Base-by-base conservation (phyloP, 2,113 vertebrate species). In the Corythoichthys intestinalis region DNA sequence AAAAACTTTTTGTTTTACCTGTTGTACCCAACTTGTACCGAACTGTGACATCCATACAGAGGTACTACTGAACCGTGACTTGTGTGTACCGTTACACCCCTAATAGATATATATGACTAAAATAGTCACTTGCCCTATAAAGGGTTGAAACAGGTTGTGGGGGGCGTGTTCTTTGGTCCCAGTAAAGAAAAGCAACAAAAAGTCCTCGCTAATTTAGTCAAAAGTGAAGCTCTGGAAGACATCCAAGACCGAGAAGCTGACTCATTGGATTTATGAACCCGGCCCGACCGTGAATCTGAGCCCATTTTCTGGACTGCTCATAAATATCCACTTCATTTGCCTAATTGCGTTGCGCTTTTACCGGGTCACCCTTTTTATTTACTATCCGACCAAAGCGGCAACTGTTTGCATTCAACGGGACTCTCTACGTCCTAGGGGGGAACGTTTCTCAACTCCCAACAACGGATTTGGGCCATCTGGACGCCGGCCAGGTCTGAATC, bases 191-290 rank as follows among this genome's bases (percentile, higher is more conserved):
- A 34, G 28, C 4, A 63, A 75, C 75, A 76, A 78, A 48, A 46
- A 58, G 2, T 59, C 61, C 53, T 70, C 41, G 75, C 63, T 79
- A 73, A 74, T 65, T 69, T 57, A 12, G 63, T 83, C 65, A 71
- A 62, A 73, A 72, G 71, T 66, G 63, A 52, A 39, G 74, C 53
- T 63, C 76, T 80, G 81, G 76, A 84, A n/a, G 53, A 20, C 39
- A 65, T 83, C 83, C 68, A 72, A 70, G 81, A 84, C 65, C 9
- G 74, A 67, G 66, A 77, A 66, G 63, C 68, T 54, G 79, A 76
- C 67, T 44, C 74, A 59, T 61, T 68, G 71, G 60, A 82, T 82
- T 83, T 74, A 75, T 66, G 66, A 73, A 74, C 73, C 76, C 59
- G 47, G 66, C 69, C 41, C 73, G 68, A 73, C 47, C 28, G 73